Evolutionary conservation across 30 jellyfish, hydroid and myxozoan species (phyloP), one percentile per base, ranked within the genome.

Genomic region (Chironex yamaguchii): DNA sequence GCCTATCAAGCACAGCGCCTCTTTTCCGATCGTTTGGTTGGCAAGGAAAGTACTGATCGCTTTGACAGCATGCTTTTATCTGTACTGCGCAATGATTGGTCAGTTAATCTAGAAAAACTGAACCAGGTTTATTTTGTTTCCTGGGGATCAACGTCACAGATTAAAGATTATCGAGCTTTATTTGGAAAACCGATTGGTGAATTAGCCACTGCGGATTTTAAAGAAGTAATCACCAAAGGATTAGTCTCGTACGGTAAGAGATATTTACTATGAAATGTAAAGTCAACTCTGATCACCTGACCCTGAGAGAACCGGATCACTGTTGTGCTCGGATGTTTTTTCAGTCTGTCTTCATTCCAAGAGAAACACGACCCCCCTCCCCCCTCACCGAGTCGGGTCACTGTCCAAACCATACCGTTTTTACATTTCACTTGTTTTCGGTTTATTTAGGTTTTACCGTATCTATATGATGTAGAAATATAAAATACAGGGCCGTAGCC

Each of bases 21-120:
- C 49, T 93, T 93, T 67, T 52, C 88, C 36, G 98, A 93, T 72
- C 97, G 97, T 23, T 86, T 93, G 2, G 98, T 93, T 81, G 97
- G 98, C 21, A 83, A 70, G 0, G 97, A 88, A 27, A 93, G 93
- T 81, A 32, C 79, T 36, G 97, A 93, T 48, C 81, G 89, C 30
- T 81, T 93, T 54, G 98, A 93, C 48, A 53, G 86, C 34, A 88
- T 93, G 34, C 21, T 93, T 2, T 20, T 80, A 36, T 82, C 98
- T 13, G 85, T 68, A 9, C 49, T 88, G 22, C 92, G 96, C 0
- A 83, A 88, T 53, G 98, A 93, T 68, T 93, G 98, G 98, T 89
- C 90, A 31, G 52, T 93, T 28, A 75, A 35, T 24, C 17, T 77
- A 34, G 94, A 87, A 21, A 81, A 79, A 22, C 64, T 82, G 22